A percentile compares a stretch with the other conserved stretches of the same genome.
These are phyloP conservation scores for Trissoscelio sp. DNA, from an alignment of 2,888 invertebrate species.

Conservation along the genomic window DNA sequence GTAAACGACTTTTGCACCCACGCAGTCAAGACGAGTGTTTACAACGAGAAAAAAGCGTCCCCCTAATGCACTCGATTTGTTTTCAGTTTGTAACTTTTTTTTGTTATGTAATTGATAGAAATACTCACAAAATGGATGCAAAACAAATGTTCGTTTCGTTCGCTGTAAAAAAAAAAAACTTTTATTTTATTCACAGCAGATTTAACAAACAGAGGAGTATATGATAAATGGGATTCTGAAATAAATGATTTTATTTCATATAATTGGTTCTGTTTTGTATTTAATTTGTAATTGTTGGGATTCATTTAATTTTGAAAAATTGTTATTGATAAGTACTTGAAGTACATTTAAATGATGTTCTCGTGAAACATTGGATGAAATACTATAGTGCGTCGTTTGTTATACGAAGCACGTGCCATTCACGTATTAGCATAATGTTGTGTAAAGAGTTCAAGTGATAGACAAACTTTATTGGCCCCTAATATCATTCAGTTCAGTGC, in stretches of 20 bases:
- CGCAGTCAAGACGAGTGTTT: slow-evolving; percentile 9
- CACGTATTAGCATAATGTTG: slow-evolving; percentile 47
- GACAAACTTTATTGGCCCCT: slow-evolving; percentile 43
- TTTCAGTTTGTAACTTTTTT: slow-evolving; percentile 6
- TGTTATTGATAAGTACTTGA: too few species aligned
- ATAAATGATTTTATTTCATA: neutral
- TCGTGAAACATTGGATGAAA: too few species aligned
- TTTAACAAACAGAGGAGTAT: neutral
- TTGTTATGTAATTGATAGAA: slow-evolving; percentile 12
- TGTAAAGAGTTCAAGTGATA: slow-evolving; percentile 49
- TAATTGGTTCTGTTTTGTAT: neutral
- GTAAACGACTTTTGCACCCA: slow-evolving; percentile 42
- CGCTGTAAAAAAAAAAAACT: neutral
- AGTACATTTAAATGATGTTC: too few species aligned
- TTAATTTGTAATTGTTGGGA: neutral
- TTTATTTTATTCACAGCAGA: neutral
- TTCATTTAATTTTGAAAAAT: neutral
- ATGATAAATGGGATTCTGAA: neutral
- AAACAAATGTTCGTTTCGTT: slow-evolving; percentile 6
- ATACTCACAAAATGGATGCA: neutral
- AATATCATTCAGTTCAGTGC: slow-evolving; percentile 28
- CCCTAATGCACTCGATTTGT: slow-evolving; percentile 21
- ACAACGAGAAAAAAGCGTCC: slow-evolving; percentile 12
- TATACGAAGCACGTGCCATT: slow-evolving; percentile 40
- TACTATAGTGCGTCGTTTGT: slow-evolving; percentile 6